Evolutionary conservation across 2,888 invertebrate genomes (phyloP).

Genomic region (Xiphydria camelus): DNA sequence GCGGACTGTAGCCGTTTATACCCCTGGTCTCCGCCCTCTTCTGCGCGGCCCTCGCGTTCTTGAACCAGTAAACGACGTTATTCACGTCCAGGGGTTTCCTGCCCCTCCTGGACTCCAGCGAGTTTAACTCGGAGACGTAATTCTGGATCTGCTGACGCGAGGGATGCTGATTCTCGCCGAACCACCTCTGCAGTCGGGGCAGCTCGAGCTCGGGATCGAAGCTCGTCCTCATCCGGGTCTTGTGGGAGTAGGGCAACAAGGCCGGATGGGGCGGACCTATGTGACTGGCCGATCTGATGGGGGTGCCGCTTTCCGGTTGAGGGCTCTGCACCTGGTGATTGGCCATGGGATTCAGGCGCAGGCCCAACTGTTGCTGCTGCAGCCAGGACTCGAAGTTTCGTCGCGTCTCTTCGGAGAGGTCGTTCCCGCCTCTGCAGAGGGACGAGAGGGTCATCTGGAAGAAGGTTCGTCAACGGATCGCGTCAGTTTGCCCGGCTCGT

Average conservation of each 20-base stretch:
- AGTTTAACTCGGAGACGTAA: slow-evolving; percentile 92
- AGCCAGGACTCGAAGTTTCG: slow-evolving; percentile 89
- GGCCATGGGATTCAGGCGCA: slow-evolving; percentile 46
- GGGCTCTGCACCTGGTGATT: slow-evolving; percentile 50
- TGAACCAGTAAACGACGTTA: slow-evolving; percentile 97
- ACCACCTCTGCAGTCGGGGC: slow-evolving; percentile 96
- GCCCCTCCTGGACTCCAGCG: slow-evolving; percentile 87
- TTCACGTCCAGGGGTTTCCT: slow-evolving; percentile 93
- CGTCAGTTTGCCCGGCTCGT: background rate
- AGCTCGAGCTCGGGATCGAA: slow-evolving; percentile 96
- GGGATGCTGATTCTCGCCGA: slow-evolving; percentile 95
- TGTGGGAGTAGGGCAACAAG: slow-evolving; percentile 67
- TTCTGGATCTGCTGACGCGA: slow-evolving; percentile 95
- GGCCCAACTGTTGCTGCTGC: slow-evolving; percentile 52
- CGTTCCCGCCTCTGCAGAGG: slow-evolving; percentile 79
- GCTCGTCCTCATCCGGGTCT: slow-evolving; percentile 93
- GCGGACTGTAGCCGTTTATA: slow-evolving; percentile 56
- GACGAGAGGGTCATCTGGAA: slow-evolving; percentile 79
- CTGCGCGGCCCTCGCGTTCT: slow-evolving; percentile 94
- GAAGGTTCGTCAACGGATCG: slow-evolving; percentile 12
- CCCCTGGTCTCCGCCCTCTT: slow-evolving; percentile 78
- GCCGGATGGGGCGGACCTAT: slow-evolving; percentile 69
- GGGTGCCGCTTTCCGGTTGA: slow-evolving; percentile 58
- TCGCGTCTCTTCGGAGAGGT: slow-evolving; percentile 81
- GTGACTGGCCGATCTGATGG: slow-evolving; percentile 59